phyloP scores from a whole-genome alignment of 2,797 vertebrate species.

The Chrysocyon brachyurus region DNA sequence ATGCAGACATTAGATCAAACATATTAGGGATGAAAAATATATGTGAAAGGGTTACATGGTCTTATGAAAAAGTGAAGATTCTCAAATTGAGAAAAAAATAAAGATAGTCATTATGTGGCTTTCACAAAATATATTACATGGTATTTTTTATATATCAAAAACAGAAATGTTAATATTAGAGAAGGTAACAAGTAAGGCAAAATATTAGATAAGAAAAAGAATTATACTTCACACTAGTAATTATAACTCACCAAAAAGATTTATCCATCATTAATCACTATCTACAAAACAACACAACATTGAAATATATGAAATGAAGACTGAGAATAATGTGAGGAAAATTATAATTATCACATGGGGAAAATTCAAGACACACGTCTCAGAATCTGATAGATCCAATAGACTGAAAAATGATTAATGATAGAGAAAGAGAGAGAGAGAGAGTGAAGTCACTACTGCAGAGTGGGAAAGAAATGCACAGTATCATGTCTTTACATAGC shows the following conservation, averaged over 20 bases:
- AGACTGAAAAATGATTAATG: neutral
- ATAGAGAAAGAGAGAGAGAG: neutral
- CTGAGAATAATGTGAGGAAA: neutral
- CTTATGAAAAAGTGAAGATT: neutral
- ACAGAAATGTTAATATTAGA: constrained; percentile 1
- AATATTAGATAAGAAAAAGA: neutral
- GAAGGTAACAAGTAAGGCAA: constrained; percentile 11
- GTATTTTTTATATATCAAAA: neutral
- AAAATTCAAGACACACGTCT: neutral
- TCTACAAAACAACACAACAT: neutral
- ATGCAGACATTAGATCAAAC: constrained; percentile 10
- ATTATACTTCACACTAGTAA: neutral
- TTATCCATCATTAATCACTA: neutral
- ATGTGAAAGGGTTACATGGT: neutral
- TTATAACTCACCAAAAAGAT: neutral
- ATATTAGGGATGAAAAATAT: neutral
- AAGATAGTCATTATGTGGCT: neutral
- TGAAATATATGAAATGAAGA: neutral
- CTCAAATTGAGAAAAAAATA: constrained; percentile 1
- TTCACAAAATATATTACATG: neutral
- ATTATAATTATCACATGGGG: neutral
- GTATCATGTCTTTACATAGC: neutral
- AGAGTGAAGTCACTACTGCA: neutral
- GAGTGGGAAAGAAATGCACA: neutral
- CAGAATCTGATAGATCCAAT: neutral